Conservation (phyloP, 1,140 invertebrate species). For the Panulirus ornatus region DNA sequence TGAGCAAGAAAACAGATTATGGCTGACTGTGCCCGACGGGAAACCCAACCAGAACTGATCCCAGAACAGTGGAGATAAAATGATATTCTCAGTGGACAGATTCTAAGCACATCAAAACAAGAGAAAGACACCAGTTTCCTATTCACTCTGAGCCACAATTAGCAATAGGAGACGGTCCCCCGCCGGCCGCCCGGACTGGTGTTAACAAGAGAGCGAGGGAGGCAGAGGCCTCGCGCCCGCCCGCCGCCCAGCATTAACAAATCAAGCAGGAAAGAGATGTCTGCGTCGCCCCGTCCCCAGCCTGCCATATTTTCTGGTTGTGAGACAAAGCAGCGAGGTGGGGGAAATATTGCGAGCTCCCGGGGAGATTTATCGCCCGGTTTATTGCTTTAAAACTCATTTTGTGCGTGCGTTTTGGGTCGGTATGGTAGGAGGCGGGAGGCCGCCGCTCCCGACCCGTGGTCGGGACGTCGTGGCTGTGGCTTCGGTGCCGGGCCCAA, state of each 20-base stretch:
- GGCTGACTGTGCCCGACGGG: too few relatives aligned
- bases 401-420: conserved; percentile 63
- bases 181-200: background rate
- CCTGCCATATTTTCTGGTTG: conserved; percentile 57
- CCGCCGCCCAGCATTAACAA: conserved; percentile 43
- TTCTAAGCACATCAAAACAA: too few relatives aligned
- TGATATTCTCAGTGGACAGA: too few relatives aligned
- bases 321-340: conserved; percentile 60
- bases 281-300: conserved; percentile 8
- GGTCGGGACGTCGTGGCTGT: background rate
- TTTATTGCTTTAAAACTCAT: conserved; percentile 72
- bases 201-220: too few relatives aligned
- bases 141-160: too few relatives aligned
- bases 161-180: too few relatives aligned
- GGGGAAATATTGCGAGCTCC: conserved; percentile 62
- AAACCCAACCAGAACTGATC: too few relatives aligned
- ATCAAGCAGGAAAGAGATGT: conserved; percentile 49
- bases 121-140: too few relatives aligned
- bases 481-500: background rate
- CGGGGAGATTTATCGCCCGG: conserved; percentile 51
- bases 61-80: too few relatives aligned
- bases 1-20: too few relatives aligned
- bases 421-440: background rate
- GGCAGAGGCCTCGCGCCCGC: background rate
- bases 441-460: background rate